Conservation (phyloP, 2,888 invertebrate genomes). For the Drosophila prolongata region DNA sequence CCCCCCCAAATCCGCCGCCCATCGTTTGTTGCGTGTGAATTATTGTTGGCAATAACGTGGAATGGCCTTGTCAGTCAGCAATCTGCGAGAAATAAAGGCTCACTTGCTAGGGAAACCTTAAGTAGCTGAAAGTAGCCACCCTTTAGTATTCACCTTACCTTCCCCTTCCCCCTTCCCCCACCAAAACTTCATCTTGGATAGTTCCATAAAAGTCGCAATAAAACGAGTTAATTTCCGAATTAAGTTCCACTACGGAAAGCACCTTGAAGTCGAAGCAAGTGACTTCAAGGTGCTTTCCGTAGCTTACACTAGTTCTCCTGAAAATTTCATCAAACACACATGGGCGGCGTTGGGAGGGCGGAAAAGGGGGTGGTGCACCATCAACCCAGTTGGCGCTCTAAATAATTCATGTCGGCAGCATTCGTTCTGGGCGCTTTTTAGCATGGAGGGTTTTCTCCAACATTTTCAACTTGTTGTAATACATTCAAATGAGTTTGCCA, state of each 20-base stretch:
- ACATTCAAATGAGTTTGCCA: slow-evolving; percentile 65
- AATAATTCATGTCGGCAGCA: slow-evolving; percentile 76
- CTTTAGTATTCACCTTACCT: not conserved
- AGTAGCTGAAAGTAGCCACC: slow-evolving; percentile 9
- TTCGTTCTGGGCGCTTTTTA: slow-evolving; percentile 62
- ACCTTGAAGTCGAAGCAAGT: too few relatives aligned
- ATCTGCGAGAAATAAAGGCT: slow-evolving; percentile 53
- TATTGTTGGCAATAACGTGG: slow-evolving; percentile 68
- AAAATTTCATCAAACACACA: slow-evolving; percentile 73
- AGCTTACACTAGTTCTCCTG: slow-evolving; percentile 9
- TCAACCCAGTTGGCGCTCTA: slow-evolving; percentile 58
- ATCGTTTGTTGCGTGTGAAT: slow-evolving; percentile 63
- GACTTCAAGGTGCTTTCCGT: slow-evolving; percentile 6
- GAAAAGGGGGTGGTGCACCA: slow-evolving; percentile 3
- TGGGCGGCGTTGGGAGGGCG: not conserved
- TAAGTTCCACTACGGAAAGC: too few relatives aligned
- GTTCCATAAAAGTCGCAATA: slow-evolving; percentile 52
- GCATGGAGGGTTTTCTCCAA: slow-evolving; percentile 34
- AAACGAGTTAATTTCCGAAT: slow-evolving; percentile 74
- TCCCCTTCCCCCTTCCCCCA: not conserved
- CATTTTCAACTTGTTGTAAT: slow-evolving; percentile 72
- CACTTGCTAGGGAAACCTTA: slow-evolving; percentile 4
- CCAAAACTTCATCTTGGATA: slow-evolving; percentile 1
- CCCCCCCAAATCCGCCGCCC: not conserved
- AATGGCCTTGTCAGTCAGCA: slow-evolving; percentile 64